Evolutionary conservation across 2,113 vertebrate genomes (phyloP).

Genomic region (Channa argus): DNA sequence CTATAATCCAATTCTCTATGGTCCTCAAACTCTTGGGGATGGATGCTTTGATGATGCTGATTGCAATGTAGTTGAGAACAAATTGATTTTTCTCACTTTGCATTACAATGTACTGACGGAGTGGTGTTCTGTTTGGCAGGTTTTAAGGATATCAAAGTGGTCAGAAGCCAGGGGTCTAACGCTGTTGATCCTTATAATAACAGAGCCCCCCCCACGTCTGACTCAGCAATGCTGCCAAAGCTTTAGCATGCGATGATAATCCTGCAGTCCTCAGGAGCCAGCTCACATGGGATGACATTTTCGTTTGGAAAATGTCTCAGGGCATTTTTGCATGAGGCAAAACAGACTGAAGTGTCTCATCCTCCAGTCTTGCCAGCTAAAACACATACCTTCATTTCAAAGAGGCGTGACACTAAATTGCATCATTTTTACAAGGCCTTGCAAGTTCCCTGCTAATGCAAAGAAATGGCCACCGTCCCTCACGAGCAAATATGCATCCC

Average conservation of each 20-base stretch:
- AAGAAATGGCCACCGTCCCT: constrained; percentile 38
- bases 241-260: constrained; percentile 27
- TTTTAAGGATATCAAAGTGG: constrained; percentile 52
- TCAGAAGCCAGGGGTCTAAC: constrained; percentile 27
- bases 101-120: constrained; percentile 42
- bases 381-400: constrained; percentile 37
- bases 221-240: background rate
- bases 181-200: constrained; percentile 12
- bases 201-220: background rate
- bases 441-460: constrained; percentile 46
- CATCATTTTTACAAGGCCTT: constrained; percentile 58
- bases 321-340: constrained; percentile 30
- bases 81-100: constrained; percentile 65
- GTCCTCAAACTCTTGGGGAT: constrained; percentile 11
- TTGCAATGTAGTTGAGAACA: constrained; percentile 49
- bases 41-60: constrained; percentile 36
- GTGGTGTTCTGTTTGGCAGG: constrained; percentile 36
- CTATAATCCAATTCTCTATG: constrained; percentile 38
- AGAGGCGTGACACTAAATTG: constrained; percentile 52
- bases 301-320: constrained; percentile 8
- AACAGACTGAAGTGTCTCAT: constrained; percentile 49
- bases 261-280: constrained; percentile 15
- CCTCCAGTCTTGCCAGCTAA: constrained; percentile 3
- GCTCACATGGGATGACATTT: constrained; percentile 23
- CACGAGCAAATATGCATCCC: constrained; percentile 35